phyloP scores from a whole-genome alignment of 2,113 vertebrate species.

The Tapirus terrestris region DNA sequence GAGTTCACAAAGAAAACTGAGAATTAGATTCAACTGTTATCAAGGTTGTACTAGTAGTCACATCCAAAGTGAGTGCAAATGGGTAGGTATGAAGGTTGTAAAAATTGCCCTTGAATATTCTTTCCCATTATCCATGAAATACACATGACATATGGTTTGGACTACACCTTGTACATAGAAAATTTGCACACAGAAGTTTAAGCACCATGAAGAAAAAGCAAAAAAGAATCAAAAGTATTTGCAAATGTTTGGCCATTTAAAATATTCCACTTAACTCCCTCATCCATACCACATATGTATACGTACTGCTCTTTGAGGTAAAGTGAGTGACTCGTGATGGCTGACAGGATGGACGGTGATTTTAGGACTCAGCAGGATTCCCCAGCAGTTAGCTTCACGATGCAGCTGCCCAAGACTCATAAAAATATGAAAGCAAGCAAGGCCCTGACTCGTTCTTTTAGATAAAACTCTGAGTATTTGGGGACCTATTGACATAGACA shows the following conservation, averaged over 20 bases:
- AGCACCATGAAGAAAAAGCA: too few relatives aligned
- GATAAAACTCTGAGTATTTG: background rate
- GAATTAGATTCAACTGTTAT: background rate
- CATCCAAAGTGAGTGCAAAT: background rate
- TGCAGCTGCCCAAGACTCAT: background rate
- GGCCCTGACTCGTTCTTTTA: background rate
- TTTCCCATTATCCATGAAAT: background rate
- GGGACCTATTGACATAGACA: background rate
- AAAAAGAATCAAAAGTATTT: too few relatives aligned
- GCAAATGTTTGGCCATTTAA: background rate
- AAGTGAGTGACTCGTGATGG: background rate
- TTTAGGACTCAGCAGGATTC: background rate
- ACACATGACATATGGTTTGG: background rate
- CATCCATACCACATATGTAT: too few relatives aligned
- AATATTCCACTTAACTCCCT: background rate
- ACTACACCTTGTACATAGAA: background rate
- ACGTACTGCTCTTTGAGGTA: background rate
- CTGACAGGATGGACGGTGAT: background rate
- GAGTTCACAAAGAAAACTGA: background rate
- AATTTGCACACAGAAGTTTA: background rate
- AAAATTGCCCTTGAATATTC: background rate
- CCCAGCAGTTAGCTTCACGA: accelerated
- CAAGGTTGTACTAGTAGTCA: too few relatives aligned
- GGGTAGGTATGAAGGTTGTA: background rate
- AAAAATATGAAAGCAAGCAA: accelerated